These are phyloP conservation scores for Hermaeophaga mercurialis DNA, from an alignment of 2,888 invertebrate genomes.

Conservation along the genomic window DNA sequence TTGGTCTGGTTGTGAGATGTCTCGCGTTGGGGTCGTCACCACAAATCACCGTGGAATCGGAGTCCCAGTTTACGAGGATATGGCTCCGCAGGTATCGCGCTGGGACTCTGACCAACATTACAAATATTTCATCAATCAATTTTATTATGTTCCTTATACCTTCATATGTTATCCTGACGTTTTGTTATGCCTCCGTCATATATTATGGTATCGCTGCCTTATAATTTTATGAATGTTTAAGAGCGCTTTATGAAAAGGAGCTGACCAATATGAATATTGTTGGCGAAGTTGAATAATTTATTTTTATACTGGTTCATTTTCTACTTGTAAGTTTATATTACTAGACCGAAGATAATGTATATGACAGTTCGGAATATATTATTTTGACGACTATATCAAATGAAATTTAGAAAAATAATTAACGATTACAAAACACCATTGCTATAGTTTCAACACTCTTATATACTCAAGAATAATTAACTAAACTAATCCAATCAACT, in stretches of 20 bases:
- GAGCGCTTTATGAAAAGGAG: conserved; percentile 3
- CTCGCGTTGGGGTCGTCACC: conserved; percentile 18
- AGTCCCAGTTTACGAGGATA: conserved; percentile 41
- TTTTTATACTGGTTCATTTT: no score
- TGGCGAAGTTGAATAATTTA: no score
- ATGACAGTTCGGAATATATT: no score
- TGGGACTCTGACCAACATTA: conserved; percentile 31
- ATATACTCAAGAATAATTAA: no score
- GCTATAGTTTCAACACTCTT: no score
- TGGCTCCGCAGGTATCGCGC: conserved; percentile 38
- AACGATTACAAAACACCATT: no score
- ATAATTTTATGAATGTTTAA: conserved; percentile 18
- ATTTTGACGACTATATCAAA: no score
- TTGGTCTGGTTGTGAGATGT: no score
- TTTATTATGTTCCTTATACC: conserved; percentile 22
- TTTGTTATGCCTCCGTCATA: conserved; percentile 25
- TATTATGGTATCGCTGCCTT: conserved; percentile 19
- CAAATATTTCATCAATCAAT: conserved; percentile 39
- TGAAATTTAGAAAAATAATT: no score
- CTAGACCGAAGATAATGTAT: no score
- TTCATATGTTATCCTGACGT: conserved; percentile 25
- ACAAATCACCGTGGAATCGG: conserved; percentile 27
- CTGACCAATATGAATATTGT: conserved; percentile 17
- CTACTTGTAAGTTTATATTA: no score
- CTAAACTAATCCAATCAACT: no score